A percentile compares a stretch with the other conserved stretches of the same genome.
Evolutionary conservation across 2,888 invertebrate species (phyloP).

Genomic region (Liodrosophila aerea): DNA sequence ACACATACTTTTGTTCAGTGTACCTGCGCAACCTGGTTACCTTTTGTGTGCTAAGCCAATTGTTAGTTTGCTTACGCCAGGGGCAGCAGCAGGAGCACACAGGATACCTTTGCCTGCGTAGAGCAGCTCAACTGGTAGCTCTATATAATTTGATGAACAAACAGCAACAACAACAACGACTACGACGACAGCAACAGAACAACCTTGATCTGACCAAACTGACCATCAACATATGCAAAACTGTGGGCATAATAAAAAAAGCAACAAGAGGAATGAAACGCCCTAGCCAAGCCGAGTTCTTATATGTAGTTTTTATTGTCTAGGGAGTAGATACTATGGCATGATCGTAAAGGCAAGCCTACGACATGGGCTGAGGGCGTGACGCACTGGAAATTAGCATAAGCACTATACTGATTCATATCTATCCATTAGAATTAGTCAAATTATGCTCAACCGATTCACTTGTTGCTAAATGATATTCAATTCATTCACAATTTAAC

Average conservation of each 20-base stretch:
- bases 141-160: constrained; percentile 77
- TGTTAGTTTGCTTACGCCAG: constrained; percentile 46
- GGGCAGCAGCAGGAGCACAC: constrained; percentile 33
- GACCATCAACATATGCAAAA: constrained; percentile 50
- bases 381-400: constrained; percentile 61
- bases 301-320: constrained; percentile 24
- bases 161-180: constrained; percentile 56
- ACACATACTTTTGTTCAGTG: background rate
- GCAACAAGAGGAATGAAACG: constrained; percentile 8
- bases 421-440: constrained; percentile 73
- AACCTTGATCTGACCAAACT: constrained; percentile 51
- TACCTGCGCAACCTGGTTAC: background rate
- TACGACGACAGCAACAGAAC: constrained; percentile 29
- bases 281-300: constrained; percentile 20
- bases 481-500: constrained; percentile 57
- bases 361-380: constrained; percentile 50
- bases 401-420: constrained; percentile 63
- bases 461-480: constrained; percentile 42
- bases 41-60: constrained; percentile 44
- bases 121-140: constrained; percentile 60
- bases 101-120: constrained; percentile 27
- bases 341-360: constrained; percentile 54
- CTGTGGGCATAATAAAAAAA: constrained; percentile 28
- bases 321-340: background rate
- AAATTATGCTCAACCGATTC: constrained; percentile 69